phyloP scores from a whole-genome alignment of 2,888 invertebrate genomes.

The Endotricha flammealis region DNA sequence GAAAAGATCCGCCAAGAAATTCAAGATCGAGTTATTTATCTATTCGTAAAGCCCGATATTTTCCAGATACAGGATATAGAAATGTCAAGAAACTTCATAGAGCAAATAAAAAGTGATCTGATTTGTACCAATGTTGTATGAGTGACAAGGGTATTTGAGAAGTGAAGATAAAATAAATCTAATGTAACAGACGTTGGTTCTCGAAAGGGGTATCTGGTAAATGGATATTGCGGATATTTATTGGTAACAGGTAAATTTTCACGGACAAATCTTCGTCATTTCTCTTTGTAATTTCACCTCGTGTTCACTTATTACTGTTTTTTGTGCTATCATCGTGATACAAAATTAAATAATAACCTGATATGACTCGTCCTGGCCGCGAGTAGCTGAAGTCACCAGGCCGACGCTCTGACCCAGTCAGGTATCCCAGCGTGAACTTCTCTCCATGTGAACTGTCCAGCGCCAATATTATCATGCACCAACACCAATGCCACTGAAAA shows the following conservation, averaged over 20 bases:
- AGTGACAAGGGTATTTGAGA: neutral
- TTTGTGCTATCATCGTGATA: neutral
- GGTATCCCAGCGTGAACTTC: constrained; percentile 87
- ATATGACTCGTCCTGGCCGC: constrained; percentile 82
- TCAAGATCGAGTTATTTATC: too few species aligned
- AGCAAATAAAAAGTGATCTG: neutral
- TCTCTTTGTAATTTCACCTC: too few species aligned
- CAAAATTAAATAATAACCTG: constrained; percentile 40
- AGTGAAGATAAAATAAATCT: neutral
- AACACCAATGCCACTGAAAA: constrained; percentile 56
- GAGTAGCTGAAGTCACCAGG: constrained; percentile 88
- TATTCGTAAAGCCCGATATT: too few species aligned
- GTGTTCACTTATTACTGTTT: too few species aligned
- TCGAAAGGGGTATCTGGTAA: too few species aligned
- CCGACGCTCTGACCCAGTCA: constrained; percentile 89
- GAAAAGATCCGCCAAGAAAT: too few species aligned
- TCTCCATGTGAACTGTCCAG: constrained; percentile 51
- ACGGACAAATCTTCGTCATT: too few species aligned
- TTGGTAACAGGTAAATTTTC: too few species aligned
- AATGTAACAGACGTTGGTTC: constrained; percentile 18
- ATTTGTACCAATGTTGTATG: neutral
- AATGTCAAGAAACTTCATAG: neutral
- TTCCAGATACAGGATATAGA: too few species aligned
- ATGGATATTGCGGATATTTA: too few species aligned
- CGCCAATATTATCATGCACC: constrained; percentile 39